Base-by-base conservation (phyloP, 2,113 vertebrate species). In the Oxygymnocypris stewartii region DNA sequence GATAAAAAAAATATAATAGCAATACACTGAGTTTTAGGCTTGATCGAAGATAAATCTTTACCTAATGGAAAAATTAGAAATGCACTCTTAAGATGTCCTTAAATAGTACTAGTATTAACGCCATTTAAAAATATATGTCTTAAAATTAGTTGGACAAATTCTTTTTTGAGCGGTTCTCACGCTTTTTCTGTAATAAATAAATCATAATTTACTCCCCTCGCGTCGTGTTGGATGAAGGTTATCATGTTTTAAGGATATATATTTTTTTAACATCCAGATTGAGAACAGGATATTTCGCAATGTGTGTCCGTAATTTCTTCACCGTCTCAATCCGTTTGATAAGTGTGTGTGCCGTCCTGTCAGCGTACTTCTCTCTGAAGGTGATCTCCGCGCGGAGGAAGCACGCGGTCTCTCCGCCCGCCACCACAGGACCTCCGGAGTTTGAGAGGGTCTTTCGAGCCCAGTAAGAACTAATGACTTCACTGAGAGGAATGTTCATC, bases 361-460 rank as follows among this genome's bases (percentile, higher is more conserved):
- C 84, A 99, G 97, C 94, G 20, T 99, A 97, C 89, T 99, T 99
- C 90, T 95, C 93, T 0, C 92, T 98, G 74, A 95, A 97, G 94
- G 98, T 99, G 85, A 97, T 99, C 84, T 90, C 90, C 0, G 95
- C 96, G 44, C 93, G 96, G 57, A 93, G 97, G 54, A 96, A 95
- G 89, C 93, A 93, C 87, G 93, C 91, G 0, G 93, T 99, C 28
- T 91, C 96, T 0, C 97, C 97, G 0, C 97, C 98, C 0, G 61
- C 90, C 78, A 97, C 95, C 2, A 77, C 75, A 0, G 98, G 97
- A 0, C 96, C 95, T 0, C 96, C 96, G 0, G 95, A 95, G 59
- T 99, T 99, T 74, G 94, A 99, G 82, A 86, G 96, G 14, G 75
- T 96, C 90, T 97, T 95, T 93, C 94, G 98, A 94, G 98, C 98